Evolutionary conservation across 2,888 invertebrate species (phyloP).

Genomic region (Graphium colonna): DNA sequence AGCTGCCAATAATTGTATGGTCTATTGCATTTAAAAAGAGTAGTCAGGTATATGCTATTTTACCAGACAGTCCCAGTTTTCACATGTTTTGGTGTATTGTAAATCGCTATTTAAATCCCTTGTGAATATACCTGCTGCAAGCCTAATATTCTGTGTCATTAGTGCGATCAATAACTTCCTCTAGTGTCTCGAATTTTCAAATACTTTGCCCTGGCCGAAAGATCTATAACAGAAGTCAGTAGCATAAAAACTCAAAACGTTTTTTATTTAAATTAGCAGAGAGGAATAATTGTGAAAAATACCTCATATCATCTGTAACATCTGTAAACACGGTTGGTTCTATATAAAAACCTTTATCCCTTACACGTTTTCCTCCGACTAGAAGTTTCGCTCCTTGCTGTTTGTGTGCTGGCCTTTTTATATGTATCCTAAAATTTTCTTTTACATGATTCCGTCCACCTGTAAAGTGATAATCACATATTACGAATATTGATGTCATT

Average conservation of each 20-base stretch:
- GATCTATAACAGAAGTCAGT: constrained; percentile 76
- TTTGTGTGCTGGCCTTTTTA: constrained; percentile 86
- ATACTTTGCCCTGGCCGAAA: constrained; percentile 95
- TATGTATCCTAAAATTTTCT: constrained; percentile 87
- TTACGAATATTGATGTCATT: no score
- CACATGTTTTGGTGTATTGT: constrained; percentile 85
- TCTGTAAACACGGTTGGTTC: constrained; percentile 88
- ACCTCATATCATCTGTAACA: constrained; percentile 89
- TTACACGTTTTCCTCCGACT: constrained; percentile 84
- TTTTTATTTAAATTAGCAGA: no score
- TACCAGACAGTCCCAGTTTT: constrained; percentile 90
- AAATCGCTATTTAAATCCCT: constrained; percentile 88
- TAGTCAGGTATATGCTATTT: no score
- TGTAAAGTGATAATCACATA: no score
- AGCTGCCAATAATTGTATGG: no score
- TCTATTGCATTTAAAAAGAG: no score
- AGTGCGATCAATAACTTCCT: constrained; percentile 90
- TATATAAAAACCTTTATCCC: constrained; percentile 85
- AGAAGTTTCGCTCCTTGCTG: constrained; percentile 89
- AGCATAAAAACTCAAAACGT: no score
- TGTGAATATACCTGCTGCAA: constrained; percentile 92
- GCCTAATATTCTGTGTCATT: constrained; percentile 89
- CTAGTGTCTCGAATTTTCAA: constrained; percentile 87
- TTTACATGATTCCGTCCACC: constrained; percentile 86
- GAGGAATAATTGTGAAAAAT: no score